Evolutionary conservation across 2,888 invertebrate species (phyloP), one percentile per base, ranked within the genome.

Genomic region (Ichneumoninae sp.): DNA sequence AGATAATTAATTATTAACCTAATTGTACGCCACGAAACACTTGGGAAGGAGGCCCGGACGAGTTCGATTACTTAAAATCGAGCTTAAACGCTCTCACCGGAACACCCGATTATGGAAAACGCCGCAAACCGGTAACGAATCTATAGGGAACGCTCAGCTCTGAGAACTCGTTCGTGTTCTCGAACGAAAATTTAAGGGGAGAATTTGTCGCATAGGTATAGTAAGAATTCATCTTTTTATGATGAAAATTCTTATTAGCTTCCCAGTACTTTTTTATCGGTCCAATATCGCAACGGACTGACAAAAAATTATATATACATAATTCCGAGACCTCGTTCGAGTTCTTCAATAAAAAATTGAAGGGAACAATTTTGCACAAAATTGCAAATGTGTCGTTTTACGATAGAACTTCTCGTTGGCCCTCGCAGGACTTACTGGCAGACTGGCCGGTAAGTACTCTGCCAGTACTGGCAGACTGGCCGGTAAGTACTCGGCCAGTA

Each of bases 1-100:
- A 3, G 26, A 70, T 84, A 81, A 81, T 84, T 78, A 81, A 84
- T 78, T 8, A 84, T 84, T 81, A 80, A 57, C 54, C 54, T 74
- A 75, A 77, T 78, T 84, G 74, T 70, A 62, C 72, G 76, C 76
- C 68, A 52, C 57, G 68, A 62, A 80, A 80, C 66, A 50, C 54
- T 36, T 13, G 65, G 33, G 70, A 16, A 16, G n/a, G 75, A 71
- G 70, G 52, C 69, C 52, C 26, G n/a, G 40, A 13, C 19, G 71
- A 80, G 30, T 26, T 33, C 62, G n/a, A 47, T 47, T 33, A 30
- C 60, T 74, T 44, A 16, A 30, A 47, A 5, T 50, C 22, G 22
- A 52, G 10, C 50, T 65, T 22, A 36, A 65, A 19, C 8, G 36
- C 10, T 13, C 13, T 0, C 52, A 65, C 33, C 50, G 19, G 10